Evolutionary conservation across 2,888 invertebrate genomes (phyloP), one percentile per base, ranked within the genome.

Genomic region (Trichacis sp.): DNA sequence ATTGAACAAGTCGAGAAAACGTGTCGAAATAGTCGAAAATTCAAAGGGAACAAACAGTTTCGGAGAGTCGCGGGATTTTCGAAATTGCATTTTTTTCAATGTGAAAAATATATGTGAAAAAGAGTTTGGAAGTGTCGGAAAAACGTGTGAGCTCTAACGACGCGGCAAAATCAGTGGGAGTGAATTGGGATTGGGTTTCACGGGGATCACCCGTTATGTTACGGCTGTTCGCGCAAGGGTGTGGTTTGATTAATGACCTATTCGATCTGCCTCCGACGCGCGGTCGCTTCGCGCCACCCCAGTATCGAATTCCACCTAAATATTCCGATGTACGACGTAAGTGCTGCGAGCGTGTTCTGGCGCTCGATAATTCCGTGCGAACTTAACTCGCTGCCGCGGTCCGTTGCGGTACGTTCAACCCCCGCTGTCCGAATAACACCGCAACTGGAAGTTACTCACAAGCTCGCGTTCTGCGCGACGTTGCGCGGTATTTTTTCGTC

Each of bases 211-310:
- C 68, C 72, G 67, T 70, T 71, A 71, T 61, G 68, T 71, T 64
- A 64, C 72, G 74, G 75, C 77, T 76, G 76, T 78, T 66, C 55
- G 75, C 78, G 75, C 76, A 75, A 81, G 83, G 83, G 83, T 83
- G 83, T 78, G 83, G 83, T 83, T 83, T 83, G 83, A 83, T 83
- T 83, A 83, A 83, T 82, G 83, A 83, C 80, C 82, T 76, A 77
- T 81, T 83, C 80, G 81, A 82, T 81, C 72, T 71, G 73, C 66
- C 72, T 71, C 73, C 76, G 69, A 73, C 69, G 70, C 76, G 65
- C 73, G 74, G 74, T 77, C 78, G 78, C 76, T 72, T 73, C 73
- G 74, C 74, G 73, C 74, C 70, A 71, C 74, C 75, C 75, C 69
- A 75, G 72, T 80, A 81, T 81, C 79, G 78, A 79, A 79, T 80